phyloP scores from a whole-genome alignment of 2,888 invertebrate species.

The Ornithoptera priamus region DNA sequence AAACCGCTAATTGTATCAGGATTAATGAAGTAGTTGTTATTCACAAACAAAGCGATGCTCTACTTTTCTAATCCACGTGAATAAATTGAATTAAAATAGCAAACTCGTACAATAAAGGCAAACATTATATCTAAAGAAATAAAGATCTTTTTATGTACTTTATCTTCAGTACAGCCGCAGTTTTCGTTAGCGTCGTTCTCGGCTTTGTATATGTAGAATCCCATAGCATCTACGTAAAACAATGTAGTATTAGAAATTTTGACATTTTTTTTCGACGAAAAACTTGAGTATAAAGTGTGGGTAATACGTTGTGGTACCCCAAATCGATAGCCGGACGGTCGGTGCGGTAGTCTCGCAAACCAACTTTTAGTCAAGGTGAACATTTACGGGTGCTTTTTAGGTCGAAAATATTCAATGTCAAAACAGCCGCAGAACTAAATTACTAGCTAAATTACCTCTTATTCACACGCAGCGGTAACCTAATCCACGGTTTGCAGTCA shows the following conservation, averaged over 20 bases:
- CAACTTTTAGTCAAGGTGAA: slow-evolving; percentile 58
- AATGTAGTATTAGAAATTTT: background rate
- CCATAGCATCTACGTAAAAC: too few species aligned
- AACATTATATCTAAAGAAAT: too few species aligned
- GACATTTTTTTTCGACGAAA: background rate
- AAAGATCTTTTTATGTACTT: too few species aligned
- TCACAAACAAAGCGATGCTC: background rate
- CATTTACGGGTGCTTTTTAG: slow-evolving; percentile 53
- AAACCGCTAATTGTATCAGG: background rate
- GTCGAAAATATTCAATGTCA: slow-evolving; percentile 67
- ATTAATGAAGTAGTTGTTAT: background rate
- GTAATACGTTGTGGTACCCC: slow-evolving; percentile 23
- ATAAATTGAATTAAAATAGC: background rate
- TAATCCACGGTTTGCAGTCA: background rate
- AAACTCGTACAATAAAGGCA: too few species aligned
- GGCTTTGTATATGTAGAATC: too few species aligned
- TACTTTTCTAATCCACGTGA: background rate
- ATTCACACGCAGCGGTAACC: slow-evolving; percentile 37
- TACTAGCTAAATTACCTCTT: slow-evolving; percentile 49
- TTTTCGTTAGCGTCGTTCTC: too few species aligned
- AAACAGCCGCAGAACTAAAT: slow-evolving; percentile 68
- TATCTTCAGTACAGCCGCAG: too few species aligned
- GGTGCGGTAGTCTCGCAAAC: slow-evolving; percentile 65
- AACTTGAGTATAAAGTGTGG: background rate
- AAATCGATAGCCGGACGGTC: slow-evolving; percentile 61